Base-by-base conservation (phyloP, 1,140 invertebrate species). In the Fopius arisanus region DNA sequence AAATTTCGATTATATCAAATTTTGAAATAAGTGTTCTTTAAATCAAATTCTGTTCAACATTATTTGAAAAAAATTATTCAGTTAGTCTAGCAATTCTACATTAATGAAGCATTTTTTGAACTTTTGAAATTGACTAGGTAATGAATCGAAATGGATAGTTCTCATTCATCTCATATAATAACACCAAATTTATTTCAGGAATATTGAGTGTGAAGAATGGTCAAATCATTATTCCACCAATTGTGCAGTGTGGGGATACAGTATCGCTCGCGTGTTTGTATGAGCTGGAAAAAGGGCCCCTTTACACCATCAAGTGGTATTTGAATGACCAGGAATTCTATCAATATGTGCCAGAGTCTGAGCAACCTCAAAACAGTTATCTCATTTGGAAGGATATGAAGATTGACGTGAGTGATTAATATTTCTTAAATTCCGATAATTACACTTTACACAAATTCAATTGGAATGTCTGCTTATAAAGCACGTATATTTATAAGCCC, bases 231-330 rank as follows among this genome's bases (percentile, higher is more conserved):
- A 92, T 93, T n/a, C 94, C 94, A 10, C 86, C 90, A 65, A 93
- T 93, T 40, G 93, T 94, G 29, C 89, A 91, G 78, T 91, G 91
- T 29, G 93, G 93, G 10, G 91, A 92, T 78, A 90, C 92, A 9
- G 93, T 93, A 23, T 90, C 91, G 59, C 89, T 96, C 59, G 90
- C 91, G 16, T 96, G 95, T 84, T 90, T 92, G 78, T 96, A 95
- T 83, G 94, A 96, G 82, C 88, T 96, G 73, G 93, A 95, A 78
- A 89, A 91, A 37, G 92, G 91, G 21, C 87, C 90, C 7, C 90
- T 96, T 2, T 96, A 96, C 83, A 93, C 93, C 1, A 93, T 96
- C 77, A 93, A 94, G 84, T 96, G 94, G 94, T 96, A 95, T 85
- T 90, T 92, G 62, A 91, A 92, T 43, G 92, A 93, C 51, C 89